phyloP scores from a whole-genome alignment of 2,888 invertebrate genomes.

The Ectemnius cavifrons region DNA sequence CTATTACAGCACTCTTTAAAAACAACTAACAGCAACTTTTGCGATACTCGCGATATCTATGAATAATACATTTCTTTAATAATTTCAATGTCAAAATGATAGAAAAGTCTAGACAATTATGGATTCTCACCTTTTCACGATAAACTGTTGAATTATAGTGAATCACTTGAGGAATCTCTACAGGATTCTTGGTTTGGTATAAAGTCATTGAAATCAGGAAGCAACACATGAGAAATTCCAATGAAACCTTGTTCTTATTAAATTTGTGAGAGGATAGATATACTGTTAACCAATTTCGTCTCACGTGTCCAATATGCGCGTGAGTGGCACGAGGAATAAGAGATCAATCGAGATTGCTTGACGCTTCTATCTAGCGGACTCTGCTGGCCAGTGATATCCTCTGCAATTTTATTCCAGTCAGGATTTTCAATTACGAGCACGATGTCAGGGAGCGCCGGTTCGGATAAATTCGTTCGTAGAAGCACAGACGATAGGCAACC shows the following conservation, averaged over 20 bases:
- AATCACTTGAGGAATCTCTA: too few relatives aligned
- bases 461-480: neutral
- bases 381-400: neutral
- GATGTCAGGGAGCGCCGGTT: too few relatives aligned
- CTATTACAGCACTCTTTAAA: neutral
- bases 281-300: too few relatives aligned
- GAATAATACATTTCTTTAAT: neutral
- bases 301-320: neutral
- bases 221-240: too few relatives aligned
- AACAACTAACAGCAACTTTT: neutral
- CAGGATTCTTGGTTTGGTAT: too few relatives aligned
- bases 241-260: too few relatives aligned
- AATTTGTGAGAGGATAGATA: neutral
- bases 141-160: too few relatives aligned
- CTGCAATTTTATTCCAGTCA: constrained; percentile 3
- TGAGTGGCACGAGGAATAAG: neutral
- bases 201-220: too few relatives aligned
- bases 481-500: too few relatives aligned
- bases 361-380: neutral
- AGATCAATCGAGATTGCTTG: constrained; percentile 1
- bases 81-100: too few relatives aligned
- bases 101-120: too few relatives aligned
- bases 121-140: too few relatives aligned
- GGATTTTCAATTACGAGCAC: neutral
- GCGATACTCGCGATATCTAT: neutral